Evolutionary conservation across 2,113 vertebrate genomes (phyloP), one percentile per base, ranked within the genome.

Genomic region (Hyperopisus bebe): DNA sequence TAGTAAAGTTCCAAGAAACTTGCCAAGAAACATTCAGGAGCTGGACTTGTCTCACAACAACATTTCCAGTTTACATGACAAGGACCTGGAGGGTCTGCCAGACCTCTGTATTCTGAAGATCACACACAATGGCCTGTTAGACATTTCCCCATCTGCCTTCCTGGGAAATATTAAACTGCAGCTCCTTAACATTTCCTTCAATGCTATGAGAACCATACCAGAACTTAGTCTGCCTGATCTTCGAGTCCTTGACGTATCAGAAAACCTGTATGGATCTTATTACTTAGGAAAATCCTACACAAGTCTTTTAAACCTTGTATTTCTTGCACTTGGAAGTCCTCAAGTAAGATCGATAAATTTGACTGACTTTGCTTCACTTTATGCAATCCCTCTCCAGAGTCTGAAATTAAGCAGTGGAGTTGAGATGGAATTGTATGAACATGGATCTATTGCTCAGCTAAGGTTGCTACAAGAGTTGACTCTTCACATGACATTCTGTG

Each of bases 151-250:
- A 9, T 66, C 15, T 35, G 80, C 24, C 0, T 89, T 90, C 66
- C 77, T 19, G 39, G 47, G 89, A 31, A 94, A 89, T 44, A 86
- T 91, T 17, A 87, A 90, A n/a, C 90, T 95, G 2, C 92, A 93
- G 77, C 83, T 94, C 66, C 92, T 95, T 9, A 94, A 95, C 66
- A 90, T 95, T 47, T 94, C 95, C 80, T 39, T 90, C 89, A 95
- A 95, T 19, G 47, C 80, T 10, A 84, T 95, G 31, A 8, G 31
- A 8, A 35, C 51, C 51, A 93, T 95, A 77, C 94, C 94, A 8
- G 91, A 92, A n/a, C 77, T 95, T 74, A 46, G 90, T 21, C 74
- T 93, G 70, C 92, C 90, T 8, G 80, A 89, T 3, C 82, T 95
- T 66, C 90, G 90, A 77, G 87, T 95, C 77, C 90, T 95, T 0